These are phyloP conservation scores for Pollachius pollachius DNA, from an alignment of 2,113 vertebrate genomes.

Conservation along the genomic window DNA sequence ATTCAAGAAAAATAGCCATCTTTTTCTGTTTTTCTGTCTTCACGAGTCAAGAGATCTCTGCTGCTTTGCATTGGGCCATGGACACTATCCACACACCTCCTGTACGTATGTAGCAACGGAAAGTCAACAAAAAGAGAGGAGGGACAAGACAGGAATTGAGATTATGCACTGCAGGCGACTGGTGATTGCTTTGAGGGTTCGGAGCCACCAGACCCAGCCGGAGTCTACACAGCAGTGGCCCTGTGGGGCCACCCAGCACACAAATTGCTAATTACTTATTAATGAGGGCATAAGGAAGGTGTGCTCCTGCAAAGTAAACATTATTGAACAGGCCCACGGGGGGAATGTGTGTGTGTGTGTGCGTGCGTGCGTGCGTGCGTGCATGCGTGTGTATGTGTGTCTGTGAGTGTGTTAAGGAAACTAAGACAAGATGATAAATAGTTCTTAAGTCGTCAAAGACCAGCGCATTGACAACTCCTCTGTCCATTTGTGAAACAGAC, in stretches of 20 bases:
- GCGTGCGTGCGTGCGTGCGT: no score
- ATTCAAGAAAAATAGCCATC: conserved; percentile 13
- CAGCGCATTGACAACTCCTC: no score
- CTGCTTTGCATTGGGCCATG: conserved; percentile 29
- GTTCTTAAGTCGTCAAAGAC: background rate
- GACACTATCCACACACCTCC: conserved; percentile 24
- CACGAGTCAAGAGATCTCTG: conserved; percentile 12
- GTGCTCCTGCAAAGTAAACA: conserved; percentile 61
- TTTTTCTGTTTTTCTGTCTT: background rate
- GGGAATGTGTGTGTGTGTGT: background rate
- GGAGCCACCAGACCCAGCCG: conserved; percentile 21
- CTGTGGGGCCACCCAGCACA: conserved; percentile 34
- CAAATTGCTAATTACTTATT: conserved; percentile 67
- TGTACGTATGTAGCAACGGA: conserved; percentile 28
- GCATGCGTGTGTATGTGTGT: no score
- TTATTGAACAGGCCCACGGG: conserved; percentile 23
- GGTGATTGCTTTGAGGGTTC: conserved; percentile 59
- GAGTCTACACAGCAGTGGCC: conserved; percentile 37
- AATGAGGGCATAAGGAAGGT: conserved; percentile 57
- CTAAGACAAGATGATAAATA: background rate
- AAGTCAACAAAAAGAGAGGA: conserved; percentile 45
- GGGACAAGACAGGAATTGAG: conserved; percentile 49
- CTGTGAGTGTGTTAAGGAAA: background rate
- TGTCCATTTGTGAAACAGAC: background rate
- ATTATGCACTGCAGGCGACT: conserved; percentile 49